Conservation (phyloP, 2,888 invertebrate genomes). For the Pterobdella sp. region DNA sequence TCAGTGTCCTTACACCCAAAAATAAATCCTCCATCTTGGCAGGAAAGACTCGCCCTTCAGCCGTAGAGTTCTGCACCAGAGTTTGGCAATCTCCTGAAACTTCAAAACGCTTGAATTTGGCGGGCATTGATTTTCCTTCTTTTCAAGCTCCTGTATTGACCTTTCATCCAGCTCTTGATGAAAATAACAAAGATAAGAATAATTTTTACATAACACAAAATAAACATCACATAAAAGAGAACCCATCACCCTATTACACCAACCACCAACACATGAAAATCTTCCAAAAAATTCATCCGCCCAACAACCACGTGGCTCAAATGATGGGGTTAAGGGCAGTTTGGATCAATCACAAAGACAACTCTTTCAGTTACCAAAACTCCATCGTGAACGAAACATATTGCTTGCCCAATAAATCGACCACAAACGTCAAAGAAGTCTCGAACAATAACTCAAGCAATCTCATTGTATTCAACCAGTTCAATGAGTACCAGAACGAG, state of each 20-base stretch:
- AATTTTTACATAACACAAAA: neutral
- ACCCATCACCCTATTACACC: neutral
- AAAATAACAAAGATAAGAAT: neutral
- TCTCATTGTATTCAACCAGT: constrained; percentile 17
- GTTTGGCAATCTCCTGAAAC: constrained; percentile 27
- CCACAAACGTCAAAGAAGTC: neutral
- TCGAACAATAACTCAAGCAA: neutral
- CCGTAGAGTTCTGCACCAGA: constrained; percentile 25
- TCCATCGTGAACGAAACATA: constrained; percentile 19
- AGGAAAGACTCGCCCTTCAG: constrained; percentile 23
- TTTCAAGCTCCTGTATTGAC: constrained; percentile 24
- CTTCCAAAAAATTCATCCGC: constrained; percentile 1
- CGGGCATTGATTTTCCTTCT: neutral
- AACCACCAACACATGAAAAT: constrained; percentile 8
- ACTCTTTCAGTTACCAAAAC: constrained; percentile 18
- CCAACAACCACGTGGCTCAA: constrained; percentile 12
- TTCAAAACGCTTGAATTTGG: neutral
- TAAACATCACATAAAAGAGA: neutral
- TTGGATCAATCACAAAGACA: constrained; percentile 22
- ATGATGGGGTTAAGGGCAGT: constrained; percentile 27
- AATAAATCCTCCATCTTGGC: constrained; percentile 20
- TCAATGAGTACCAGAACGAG: constrained; percentile 24
- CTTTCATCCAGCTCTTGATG: constrained; percentile 19
- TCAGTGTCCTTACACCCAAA: constrained; percentile 10
- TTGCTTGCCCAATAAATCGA: constrained; percentile 19